Evolutionary conservation across 30 jellyfish, hydroid and myxozoan genomes (phyloP).

Genomic region (Rhopilema esculentum): DNA sequence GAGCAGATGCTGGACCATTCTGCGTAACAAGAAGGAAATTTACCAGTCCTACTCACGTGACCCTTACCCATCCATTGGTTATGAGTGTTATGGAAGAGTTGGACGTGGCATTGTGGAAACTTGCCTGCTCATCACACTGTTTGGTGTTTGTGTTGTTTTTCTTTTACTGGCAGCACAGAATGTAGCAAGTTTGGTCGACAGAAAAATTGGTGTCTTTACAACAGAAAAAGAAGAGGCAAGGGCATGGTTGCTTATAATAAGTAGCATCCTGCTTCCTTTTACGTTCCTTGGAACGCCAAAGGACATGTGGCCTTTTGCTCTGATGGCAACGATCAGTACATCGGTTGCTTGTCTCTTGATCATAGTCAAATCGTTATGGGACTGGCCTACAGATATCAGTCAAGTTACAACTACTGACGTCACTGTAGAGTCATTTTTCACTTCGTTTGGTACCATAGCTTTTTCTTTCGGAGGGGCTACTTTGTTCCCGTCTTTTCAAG

Average conservation of each 20-base stretch:
- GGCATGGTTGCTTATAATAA: conserved; percentile 64
- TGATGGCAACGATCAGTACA: conserved; percentile 67
- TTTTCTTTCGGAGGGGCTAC: conserved; percentile 97
- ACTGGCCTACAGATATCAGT: conserved; percentile 55
- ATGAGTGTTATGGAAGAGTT: conserved; percentile 74
- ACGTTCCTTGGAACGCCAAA: conserved; percentile 70
- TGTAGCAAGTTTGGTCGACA: conserved; percentile 77
- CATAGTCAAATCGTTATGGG: conserved; percentile 37
- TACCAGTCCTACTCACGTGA: conserved; percentile 80
- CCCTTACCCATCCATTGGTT: conserved; percentile 94
- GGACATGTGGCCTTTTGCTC: conserved; percentile 77
- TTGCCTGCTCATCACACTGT: conserved; percentile 78
- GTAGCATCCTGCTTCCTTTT: conserved; percentile 71
- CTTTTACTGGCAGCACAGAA: conserved; percentile 80
- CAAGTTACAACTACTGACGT: conserved; percentile 31
- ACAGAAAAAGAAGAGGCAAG: conserved; percentile 59
- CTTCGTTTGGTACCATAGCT: conserved; percentile 91
- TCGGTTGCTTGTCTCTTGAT: conserved; percentile 61
- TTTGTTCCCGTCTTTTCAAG: conserved; percentile 90
- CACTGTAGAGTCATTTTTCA: conserved; percentile 77
- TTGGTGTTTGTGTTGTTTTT: conserved; percentile 89
- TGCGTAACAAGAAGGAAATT: conserved; percentile 35
- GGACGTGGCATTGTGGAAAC: conserved; percentile 82
- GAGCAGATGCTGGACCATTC: conserved; percentile 88
- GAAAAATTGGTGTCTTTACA: conserved; percentile 53